A percentile compares a stretch with the other conserved stretches of the same genome.
These are phyloP conservation scores for Eriocheir sinensis DNA, from an alignment of 1,140 invertebrate species.

Conservation along the genomic window DNA sequence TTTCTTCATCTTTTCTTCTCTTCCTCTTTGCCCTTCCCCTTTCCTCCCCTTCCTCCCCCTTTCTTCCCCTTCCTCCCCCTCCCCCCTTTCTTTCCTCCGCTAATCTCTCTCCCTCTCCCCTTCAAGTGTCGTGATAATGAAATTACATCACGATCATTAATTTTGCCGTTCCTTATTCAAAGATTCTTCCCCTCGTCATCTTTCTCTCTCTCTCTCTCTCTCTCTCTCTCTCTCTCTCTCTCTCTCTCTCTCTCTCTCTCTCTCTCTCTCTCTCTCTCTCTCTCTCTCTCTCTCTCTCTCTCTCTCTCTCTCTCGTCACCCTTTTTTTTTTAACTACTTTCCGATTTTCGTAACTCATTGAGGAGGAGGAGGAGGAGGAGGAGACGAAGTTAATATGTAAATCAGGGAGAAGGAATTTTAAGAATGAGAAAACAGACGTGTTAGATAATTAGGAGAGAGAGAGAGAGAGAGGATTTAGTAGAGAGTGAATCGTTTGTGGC, in stretches of 20 bases:
- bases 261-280: constrained; percentile 30
- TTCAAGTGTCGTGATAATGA: not conserved
- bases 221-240: too few relatives aligned
- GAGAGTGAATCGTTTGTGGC: too few relatives aligned
- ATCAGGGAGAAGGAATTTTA: not conserved
- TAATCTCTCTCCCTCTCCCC: too few relatives aligned
- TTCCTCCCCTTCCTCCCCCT: too few relatives aligned
- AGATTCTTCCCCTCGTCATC: not conserved
- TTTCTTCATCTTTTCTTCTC: too few relatives aligned
- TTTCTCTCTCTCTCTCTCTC: not conserved
- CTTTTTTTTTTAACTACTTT: too few relatives aligned
- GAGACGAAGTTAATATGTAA: not conserved
- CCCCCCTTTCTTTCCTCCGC: not conserved
- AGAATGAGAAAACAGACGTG: constrained; percentile 1
- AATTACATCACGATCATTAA: not conserved
- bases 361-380: not conserved
- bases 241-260: not conserved
- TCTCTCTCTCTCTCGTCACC: not conserved
- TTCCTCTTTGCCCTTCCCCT: too few relatives aligned
- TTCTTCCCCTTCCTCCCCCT: not conserved
- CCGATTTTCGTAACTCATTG: not conserved
- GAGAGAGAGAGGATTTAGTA: not conserved
- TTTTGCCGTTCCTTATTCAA: not conserved
- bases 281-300: constrained; percentile 18
- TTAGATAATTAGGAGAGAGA: constrained; percentile 17